phyloP scores from a whole-genome alignment of 2,797 vertebrate genomes.

The Liasis olivaceus region DNA sequence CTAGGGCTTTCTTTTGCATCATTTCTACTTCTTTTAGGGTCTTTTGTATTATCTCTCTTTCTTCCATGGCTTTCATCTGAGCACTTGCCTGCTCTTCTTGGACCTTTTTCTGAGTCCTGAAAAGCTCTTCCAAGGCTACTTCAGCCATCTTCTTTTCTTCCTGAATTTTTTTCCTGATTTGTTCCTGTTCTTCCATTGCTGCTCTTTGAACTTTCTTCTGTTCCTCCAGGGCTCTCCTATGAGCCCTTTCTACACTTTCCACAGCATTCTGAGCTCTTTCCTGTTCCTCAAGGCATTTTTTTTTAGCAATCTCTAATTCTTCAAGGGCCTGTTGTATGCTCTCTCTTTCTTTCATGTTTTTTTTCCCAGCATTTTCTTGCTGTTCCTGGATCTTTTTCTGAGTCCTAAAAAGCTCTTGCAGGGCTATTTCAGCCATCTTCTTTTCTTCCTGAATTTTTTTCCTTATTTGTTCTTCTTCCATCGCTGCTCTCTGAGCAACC shows the following conservation, averaged over 20 bases:
- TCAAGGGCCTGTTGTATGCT: neutral
- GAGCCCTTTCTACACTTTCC: slow-evolving; percentile 24
- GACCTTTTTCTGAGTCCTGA: neutral
- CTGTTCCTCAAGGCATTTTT: slow-evolving; percentile 25
- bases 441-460: neutral
- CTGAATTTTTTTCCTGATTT: neutral
- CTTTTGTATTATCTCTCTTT: neutral
- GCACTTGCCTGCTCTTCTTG: neutral
- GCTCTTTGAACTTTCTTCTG: neutral
- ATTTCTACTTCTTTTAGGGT: neutral
- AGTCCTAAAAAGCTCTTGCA: neutral
- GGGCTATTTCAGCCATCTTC: neutral
- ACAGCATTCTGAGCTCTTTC: slow-evolving; percentile 5
- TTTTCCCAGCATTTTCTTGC: neutral
- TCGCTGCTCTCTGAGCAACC: neutral
- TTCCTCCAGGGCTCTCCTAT: slow-evolving; percentile 21
- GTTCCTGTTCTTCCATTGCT: neutral
- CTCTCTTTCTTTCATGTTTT: neutral
- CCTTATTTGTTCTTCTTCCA: neutral
- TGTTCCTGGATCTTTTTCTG: slow-evolving; percentile 14
- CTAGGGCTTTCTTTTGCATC: neutral
- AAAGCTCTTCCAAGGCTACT: slow-evolving; percentile 25
- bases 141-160: neutral
- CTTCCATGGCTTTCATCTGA: neutral
- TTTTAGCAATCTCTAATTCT: neutral